Conservation (phyloP, 1,140 invertebrate species). For the Grapholita molesta region DNA sequence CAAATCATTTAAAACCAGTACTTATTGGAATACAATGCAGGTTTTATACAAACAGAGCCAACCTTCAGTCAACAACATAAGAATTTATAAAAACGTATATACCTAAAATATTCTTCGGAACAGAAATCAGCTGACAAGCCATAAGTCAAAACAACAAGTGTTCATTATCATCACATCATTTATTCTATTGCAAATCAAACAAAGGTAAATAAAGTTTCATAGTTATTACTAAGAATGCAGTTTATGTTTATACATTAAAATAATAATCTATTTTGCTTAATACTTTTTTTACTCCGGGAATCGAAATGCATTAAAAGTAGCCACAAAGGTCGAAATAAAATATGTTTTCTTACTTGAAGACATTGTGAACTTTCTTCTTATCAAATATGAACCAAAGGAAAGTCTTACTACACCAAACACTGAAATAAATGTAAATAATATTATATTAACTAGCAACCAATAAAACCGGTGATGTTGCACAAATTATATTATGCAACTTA, state of each 20-base stretch:
- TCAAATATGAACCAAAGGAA: constrained; percentile 1
- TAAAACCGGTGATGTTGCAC: constrained; percentile 2
- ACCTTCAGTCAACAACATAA: not conserved
- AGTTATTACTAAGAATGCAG: not conserved
- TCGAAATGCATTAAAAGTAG: not conserved
- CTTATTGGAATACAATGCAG: not conserved
- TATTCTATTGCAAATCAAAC: too few relatives aligned
- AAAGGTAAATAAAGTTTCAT: not conserved
- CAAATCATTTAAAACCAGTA: not conserved
- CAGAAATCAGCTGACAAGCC: not conserved
- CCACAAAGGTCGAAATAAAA: not conserved
- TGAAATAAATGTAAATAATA: constrained; percentile 3
- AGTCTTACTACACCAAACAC: constrained; percentile 4
- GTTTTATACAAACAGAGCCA: not conserved
- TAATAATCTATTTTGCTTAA: not conserved
- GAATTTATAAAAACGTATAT: too few relatives aligned
- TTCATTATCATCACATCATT: too few relatives aligned
- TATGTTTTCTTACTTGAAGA: not conserved
- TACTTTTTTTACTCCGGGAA: not conserved
- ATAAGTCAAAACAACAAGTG: not conserved
- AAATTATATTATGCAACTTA: not conserved
- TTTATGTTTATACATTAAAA: not conserved
- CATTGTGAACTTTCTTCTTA: constrained; percentile 9
- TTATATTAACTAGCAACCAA: not conserved
- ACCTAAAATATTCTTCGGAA: not conserved